A percentile compares a stretch with the other conserved stretches of the same genome.
Conservation (phyloP, 2,797 vertebrate species). For the Lepidocolaptes lacrymiger region DNA sequence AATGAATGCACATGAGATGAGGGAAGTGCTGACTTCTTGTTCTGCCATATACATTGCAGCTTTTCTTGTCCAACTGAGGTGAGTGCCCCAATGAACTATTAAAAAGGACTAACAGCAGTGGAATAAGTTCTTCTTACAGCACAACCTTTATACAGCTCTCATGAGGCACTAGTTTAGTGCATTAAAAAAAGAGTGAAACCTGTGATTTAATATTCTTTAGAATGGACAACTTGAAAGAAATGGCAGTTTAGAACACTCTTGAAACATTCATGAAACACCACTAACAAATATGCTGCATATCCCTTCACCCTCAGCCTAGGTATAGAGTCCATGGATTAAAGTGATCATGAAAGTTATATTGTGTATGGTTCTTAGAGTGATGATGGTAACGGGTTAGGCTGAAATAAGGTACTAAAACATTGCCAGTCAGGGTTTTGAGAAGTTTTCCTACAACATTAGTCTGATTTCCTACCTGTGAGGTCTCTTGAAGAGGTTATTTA, state of each 20-base stretch:
- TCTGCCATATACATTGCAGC: neutral
- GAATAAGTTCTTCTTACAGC: neutral
- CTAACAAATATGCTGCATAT: neutral
- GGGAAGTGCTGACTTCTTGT: neutral
- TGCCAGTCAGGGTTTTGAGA: neutral
- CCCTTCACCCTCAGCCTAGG: neutral
- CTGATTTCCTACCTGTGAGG: neutral
- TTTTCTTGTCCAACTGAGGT: neutral
- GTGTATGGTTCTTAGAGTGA: neutral
- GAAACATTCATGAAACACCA: neutral
- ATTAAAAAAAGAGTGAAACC: neutral
- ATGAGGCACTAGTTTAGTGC: neutral
- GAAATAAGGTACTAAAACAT: neutral
- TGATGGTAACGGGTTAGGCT: neutral
- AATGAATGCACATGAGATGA: neutral
- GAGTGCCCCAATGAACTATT: neutral
- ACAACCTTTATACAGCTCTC: neutral
- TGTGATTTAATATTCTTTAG: neutral
- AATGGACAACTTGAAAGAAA: neutral
- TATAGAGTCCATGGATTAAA: neutral
- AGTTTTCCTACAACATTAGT: neutral
- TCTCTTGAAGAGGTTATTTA: neutral
- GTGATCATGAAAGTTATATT: neutral
- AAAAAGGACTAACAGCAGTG: neutral
- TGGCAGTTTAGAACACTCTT: neutral